A percentile compares a stretch with the other conserved stretches of the same genome.
Conservation (phyloP, 2,113 vertebrate species). For the Casuarius casuarius region DNA sequence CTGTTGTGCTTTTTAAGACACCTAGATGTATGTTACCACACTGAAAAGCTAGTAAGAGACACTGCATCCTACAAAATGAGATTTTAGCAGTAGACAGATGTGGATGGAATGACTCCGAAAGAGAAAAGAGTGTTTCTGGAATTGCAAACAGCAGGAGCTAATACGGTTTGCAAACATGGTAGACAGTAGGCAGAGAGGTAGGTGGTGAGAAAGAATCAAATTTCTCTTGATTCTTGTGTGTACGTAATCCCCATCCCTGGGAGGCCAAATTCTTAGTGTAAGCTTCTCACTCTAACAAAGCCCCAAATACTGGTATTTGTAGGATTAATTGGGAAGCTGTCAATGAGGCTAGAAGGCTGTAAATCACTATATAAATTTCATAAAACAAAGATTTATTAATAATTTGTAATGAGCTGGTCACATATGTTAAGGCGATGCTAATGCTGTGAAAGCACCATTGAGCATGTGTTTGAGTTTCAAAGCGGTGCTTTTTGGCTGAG, state of each 20-base stretch:
- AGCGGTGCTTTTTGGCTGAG: background rate
- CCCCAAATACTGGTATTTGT: background rate
- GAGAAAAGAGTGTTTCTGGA: constrained; percentile 28
- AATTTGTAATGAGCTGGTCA: background rate
- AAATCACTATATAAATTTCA: background rate
- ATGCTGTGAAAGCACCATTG: background rate
- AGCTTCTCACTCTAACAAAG: background rate
- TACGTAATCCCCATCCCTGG: constrained; percentile 21
- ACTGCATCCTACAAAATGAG: constrained; percentile 7
- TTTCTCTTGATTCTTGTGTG: constrained; percentile 39
- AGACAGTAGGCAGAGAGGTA: constrained; percentile 9
- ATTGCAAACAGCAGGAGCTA: constrained; percentile 45
- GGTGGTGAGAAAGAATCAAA: constrained; percentile 36
- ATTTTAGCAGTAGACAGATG: constrained; percentile 58
- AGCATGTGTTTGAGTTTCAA: background rate
- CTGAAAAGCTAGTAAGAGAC: constrained; percentile 31
- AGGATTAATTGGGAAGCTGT: background rate
- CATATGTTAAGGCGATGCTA: background rate
- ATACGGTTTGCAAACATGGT: constrained; percentile 54
- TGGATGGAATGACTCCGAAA: constrained; percentile 25
- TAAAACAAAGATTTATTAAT: background rate
- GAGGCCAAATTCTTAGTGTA: constrained; percentile 1
- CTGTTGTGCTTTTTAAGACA: background rate
- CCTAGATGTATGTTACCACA: background rate
- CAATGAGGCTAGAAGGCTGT: background rate